phyloP scores from a whole-genome alignment of 2,113 vertebrate species.

The Nerophis lumbriciformis region DNA sequence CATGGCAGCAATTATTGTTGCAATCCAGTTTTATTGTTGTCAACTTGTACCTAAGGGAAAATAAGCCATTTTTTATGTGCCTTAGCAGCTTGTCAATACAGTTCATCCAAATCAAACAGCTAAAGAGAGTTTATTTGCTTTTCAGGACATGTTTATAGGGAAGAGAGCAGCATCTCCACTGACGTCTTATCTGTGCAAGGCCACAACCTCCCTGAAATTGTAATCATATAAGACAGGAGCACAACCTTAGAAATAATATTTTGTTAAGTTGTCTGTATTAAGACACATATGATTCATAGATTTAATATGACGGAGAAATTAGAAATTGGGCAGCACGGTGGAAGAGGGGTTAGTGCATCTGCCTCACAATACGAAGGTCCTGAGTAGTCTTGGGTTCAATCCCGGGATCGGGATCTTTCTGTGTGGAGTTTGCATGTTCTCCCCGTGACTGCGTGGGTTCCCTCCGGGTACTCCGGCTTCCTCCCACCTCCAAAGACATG shows the following conservation, averaged over 20 bases:
- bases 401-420: too few species aligned
- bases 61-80: conserved; percentile 53
- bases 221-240: conserved; percentile 12
- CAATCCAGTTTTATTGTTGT: conserved; percentile 71
- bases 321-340: too few species aligned
- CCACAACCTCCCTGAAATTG: conserved; percentile 18
- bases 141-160: conserved; percentile 38
- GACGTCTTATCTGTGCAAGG: conserved; percentile 21
- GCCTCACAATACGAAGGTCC: too few species aligned
- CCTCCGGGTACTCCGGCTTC: too few species aligned
- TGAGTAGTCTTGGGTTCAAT: too few species aligned
- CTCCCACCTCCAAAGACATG: too few species aligned
- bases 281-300: not conserved
- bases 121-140: conserved; percentile 54
- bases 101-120: conserved; percentile 51
- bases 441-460: too few species aligned
- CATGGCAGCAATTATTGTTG: conserved; percentile 70
- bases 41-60: conserved; percentile 64
- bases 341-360: too few species aligned
- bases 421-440: too few species aligned
- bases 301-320: not conserved
- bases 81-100: conserved; percentile 62
- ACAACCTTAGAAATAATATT: conserved; percentile 5
- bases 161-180: conserved; percentile 11
- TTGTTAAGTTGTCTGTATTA: not conserved